Evolutionary conservation across 2,888 invertebrate genomes (phyloP), one percentile per base, ranked within the genome.

Genomic region (Sipha maydis): DNA sequence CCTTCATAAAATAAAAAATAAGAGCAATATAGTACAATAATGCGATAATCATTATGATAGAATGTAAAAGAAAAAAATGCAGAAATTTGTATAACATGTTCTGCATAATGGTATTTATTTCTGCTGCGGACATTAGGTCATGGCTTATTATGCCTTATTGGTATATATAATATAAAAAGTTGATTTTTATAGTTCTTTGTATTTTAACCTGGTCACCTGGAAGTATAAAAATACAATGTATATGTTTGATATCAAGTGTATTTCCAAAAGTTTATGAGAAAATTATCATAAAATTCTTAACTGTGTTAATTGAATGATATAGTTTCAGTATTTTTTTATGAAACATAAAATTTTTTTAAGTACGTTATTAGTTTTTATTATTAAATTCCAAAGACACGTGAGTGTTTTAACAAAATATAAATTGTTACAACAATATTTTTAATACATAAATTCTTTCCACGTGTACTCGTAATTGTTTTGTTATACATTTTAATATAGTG

Each of bases 31-130:
- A 61, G 61, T 34, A 78, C 78, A 78, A 85, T 86, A 80, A 56
- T 80, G 80, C 75, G 75, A 80, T 80, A 61, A 80, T 88, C 75
- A 76, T 84, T 84, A 88, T 48, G 73, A 82, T 80, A 75, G 28
- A 80, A 82, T 75, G 28, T 61, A 67, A 71, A 31, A 69, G 67
- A 85, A 86, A 71, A n/a, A 86, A 80, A 73, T 75, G 31, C 73
- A 88, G 80, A 41, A 41, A 88, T 88, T 80, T 14, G 31, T 61
- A 80, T 79, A 80, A 88, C 86, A 75, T 88, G 86, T 73, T 61
- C 80, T 75, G 75, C 38, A 88, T 80, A 61, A 56, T 31, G 56
- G 21, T 3, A 79, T 79, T 61, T 85, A 69, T 19, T 78, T 31
- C 25, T 25, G 17, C 25, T 76, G 17, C 71, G 61, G 21, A 80